Percentiles rank a stretch among this genome's conserved stretches.
These are phyloP conservation scores for Hippocampus guttulatus DNA, from an alignment of 2,113 vertebrate genomes.

Conservation along the genomic window DNA sequence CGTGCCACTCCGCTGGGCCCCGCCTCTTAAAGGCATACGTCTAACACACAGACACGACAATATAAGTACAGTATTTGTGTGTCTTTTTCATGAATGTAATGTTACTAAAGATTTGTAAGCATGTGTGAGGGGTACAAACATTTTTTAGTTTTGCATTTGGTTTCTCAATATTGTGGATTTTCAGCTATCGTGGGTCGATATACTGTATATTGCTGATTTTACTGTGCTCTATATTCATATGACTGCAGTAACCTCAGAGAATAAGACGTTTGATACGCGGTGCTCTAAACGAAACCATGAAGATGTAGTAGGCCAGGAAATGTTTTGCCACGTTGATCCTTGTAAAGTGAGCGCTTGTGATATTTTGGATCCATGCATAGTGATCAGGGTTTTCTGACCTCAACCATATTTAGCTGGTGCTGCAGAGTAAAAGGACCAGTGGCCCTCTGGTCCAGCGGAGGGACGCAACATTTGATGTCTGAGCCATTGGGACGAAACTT, in stretches of 20 bases:
- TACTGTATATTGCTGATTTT: too few relatives aligned
- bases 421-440: conserved; percentile 12
- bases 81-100: too few relatives aligned
- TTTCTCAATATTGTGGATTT: too few relatives aligned
- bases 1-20: too few relatives aligned
- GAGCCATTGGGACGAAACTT: neutral
- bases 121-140: too few relatives aligned
- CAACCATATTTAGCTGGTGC: conserved; percentile 50
- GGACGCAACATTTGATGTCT: conserved; percentile 12
- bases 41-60: too few relatives aligned
- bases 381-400: conserved; percentile 53
- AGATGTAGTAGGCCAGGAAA: conserved; percentile 8
- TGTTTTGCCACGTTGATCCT: conserved; percentile 53
- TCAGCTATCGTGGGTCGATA: too few relatives aligned
- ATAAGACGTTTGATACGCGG: neutral
- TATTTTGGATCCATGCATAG: conserved; percentile 49
- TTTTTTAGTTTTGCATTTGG: too few relatives aligned
- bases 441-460: conserved; percentile 14
- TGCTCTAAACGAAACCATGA: neutral
- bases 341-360: conserved; percentile 36
- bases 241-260: neutral
- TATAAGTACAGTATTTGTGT: too few relatives aligned
- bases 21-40: too few relatives aligned
- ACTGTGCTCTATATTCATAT: neutral
- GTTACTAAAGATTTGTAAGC: too few relatives aligned